Evolutionary conservation across 2,888 invertebrate species (phyloP).

Genomic region (Ennomos quercinarius): DNA sequence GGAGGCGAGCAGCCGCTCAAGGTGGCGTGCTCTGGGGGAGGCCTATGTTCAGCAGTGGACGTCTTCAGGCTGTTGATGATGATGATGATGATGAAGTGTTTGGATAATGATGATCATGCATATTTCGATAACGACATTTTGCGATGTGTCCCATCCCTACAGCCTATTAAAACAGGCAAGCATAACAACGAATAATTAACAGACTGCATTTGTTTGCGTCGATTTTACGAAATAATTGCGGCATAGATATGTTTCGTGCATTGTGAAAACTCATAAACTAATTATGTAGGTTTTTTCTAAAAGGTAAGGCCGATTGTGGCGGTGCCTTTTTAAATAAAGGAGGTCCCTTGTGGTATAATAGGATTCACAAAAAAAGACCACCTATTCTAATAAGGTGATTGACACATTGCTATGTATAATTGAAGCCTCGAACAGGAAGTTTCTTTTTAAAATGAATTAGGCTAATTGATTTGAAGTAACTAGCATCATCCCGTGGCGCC

Average conservation of each 20-base stretch:
- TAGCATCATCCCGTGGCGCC: no score
- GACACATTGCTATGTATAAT: slow-evolving; percentile 71
- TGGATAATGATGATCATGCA: slow-evolving; percentile 4
- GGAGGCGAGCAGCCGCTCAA: no score
- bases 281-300: slow-evolving; percentile 70
- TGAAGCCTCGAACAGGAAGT: slow-evolving; percentile 52
- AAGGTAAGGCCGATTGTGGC: slow-evolving; percentile 51
- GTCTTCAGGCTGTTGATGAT: no score
- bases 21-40: no score
- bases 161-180: slow-evolving; percentile 44
- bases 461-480: slow-evolving; percentile 7
- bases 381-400: slow-evolving; percentile 77
- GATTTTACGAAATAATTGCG: slow-evolving; percentile 74
- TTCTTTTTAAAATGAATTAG: slow-evolving; percentile 26
- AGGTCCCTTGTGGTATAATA: slow-evolving; percentile 57
- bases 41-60: no score
- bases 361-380: slow-evolving; percentile 58
- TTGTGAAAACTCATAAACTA: slow-evolving; percentile 82
- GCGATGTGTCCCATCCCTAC: slow-evolving; percentile 48
- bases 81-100: no score
- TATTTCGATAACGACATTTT: slow-evolving; percentile 28
- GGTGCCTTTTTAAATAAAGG: slow-evolving; percentile 62
- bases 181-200: slow-evolving; percentile 65
- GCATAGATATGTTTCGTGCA: slow-evolving; percentile 64
- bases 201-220: slow-evolving; percentile 72